Evolutionary conservation across 2,113 vertebrate species (phyloP).

Genomic region (Seriola rivoliana): DNA sequence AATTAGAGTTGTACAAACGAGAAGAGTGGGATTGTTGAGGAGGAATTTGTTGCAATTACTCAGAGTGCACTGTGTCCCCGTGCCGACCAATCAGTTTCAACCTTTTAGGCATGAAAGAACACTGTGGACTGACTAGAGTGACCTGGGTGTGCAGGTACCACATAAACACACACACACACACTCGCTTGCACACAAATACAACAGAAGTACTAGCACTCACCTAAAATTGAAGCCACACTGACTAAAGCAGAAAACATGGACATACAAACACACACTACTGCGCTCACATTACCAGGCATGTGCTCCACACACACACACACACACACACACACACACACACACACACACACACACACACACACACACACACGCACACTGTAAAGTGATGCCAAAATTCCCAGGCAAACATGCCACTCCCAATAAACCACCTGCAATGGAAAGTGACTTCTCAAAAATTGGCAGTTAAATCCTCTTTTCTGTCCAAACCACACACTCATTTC

Average conservation of each 20-base stretch:
- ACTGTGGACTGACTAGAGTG: not conserved
- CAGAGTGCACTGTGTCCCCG: conserved; percentile 16
- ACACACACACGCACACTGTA: not conserved
- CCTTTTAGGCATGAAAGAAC: conserved; percentile 33
- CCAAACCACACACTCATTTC: conserved; percentile 25
- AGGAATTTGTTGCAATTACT: conserved; percentile 62
- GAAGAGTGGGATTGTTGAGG: conserved; percentile 66
- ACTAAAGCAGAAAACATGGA: conserved; percentile 2
- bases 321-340: conserved; percentile 7
- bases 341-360: no score
- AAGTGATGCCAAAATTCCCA: conserved; percentile 41
- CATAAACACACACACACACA: conserved; percentile 4
- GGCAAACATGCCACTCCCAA: conserved; percentile 24
- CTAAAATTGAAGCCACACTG: not conserved
- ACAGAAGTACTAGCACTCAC: no score
- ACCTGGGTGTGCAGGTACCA: conserved; percentile 3
- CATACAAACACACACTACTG: not conserved
- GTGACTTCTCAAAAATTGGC: conserved; percentile 34
- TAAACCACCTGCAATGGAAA: conserved; percentile 47
- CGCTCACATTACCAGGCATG: not conserved
- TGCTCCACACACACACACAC: conserved; percentile 6
- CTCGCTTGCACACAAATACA: not conserved
- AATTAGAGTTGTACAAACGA: conserved; percentile 75
- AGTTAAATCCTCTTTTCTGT: conserved; percentile 6
- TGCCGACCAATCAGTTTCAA: conserved; percentile 39